These are phyloP conservation scores for Pseudochirops corinnae DNA, from an alignment of 2,797 vertebrate species.

Conservation along the genomic window DNA sequence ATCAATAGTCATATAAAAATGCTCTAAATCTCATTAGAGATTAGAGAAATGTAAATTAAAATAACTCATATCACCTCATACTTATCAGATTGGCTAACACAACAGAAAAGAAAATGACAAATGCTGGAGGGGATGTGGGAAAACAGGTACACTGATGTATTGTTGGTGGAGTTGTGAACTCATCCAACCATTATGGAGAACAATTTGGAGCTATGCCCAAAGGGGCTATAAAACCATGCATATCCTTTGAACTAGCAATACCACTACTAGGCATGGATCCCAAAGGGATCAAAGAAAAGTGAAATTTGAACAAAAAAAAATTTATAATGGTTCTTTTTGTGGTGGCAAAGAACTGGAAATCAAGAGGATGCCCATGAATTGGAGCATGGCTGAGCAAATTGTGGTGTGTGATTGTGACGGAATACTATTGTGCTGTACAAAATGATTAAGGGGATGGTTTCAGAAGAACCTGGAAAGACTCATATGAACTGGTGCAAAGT, in stretches of 20 bases:
- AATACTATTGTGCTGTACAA: not conserved
- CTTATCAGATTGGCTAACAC: not conserved
- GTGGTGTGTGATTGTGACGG: not conserved
- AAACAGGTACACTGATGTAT: not conserved
- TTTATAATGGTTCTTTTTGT: not conserved
- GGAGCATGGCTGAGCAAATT: not conserved
- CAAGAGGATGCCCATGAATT: not conserved
- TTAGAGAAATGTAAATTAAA: not conserved
- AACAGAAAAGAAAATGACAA: not conserved
- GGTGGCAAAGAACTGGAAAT: not conserved
- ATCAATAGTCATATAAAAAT: not conserved
- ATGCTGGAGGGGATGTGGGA: not conserved
- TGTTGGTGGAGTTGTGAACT: not conserved
- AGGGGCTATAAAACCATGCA: not conserved
- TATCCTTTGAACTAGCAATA: not conserved
- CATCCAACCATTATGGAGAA: not conserved
- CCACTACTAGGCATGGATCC: not conserved
- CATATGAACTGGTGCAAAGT: not conserved
- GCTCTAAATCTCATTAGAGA: not conserved
- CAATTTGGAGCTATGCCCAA: not conserved
- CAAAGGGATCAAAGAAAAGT: not conserved
- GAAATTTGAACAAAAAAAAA: not conserved
- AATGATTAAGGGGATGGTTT: not conserved
- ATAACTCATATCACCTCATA: not conserved
- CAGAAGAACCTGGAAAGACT: not conserved